These are phyloP conservation scores for Muntiacus muntjak DNA, from an alignment of 2,113 vertebrate genomes.

Conservation along the genomic window DNA sequence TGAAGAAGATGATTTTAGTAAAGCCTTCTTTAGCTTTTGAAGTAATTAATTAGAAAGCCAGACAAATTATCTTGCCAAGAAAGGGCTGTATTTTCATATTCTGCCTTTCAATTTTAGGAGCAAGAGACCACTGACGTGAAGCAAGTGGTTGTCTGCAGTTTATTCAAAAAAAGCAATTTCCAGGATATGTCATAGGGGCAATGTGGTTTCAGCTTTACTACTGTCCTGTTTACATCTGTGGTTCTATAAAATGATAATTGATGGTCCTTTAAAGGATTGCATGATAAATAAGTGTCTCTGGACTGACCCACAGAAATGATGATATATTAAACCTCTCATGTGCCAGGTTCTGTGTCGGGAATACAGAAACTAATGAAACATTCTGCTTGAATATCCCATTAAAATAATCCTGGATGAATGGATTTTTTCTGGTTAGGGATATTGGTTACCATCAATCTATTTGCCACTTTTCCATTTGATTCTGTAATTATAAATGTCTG, in stretches of 20 bases:
- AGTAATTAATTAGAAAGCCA: slow-evolving; percentile 62
- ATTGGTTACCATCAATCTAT: background rate
- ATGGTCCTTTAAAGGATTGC: slow-evolving; percentile 29
- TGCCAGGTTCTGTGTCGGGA: background rate
- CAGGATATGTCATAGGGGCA: background rate
- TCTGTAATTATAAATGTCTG: slow-evolving; percentile 32
- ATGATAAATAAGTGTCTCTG: slow-evolving; percentile 32
- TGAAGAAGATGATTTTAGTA: slow-evolving; percentile 23
- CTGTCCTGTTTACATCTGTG: background rate
- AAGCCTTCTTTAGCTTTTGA: slow-evolving; percentile 41
- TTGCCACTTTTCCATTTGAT: slow-evolving; percentile 41
- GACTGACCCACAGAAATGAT: slow-evolving; percentile 49
- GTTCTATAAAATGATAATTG: slow-evolving; percentile 50
- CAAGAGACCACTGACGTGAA: slow-evolving; percentile 39
- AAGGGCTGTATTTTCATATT: slow-evolving; percentile 44
- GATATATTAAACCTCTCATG: slow-evolving; percentile 25
- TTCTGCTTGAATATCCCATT: slow-evolving; percentile 40
- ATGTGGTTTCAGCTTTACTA: background rate
- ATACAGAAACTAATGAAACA: slow-evolving; percentile 40
- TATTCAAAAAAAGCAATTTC: slow-evolving; percentile 20
- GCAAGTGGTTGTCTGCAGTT: slow-evolving; percentile 46
- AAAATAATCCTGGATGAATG: slow-evolving; percentile 44
- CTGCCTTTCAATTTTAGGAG: slow-evolving; percentile 23
- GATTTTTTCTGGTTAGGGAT: slow-evolving; percentile 21
- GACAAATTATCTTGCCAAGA: background rate